Percentiles rank a stretch among this genome's conserved stretches.
phyloP scores from a whole-genome alignment of 2,797 vertebrate species.

The Arctocebus calabarensis region DNA sequence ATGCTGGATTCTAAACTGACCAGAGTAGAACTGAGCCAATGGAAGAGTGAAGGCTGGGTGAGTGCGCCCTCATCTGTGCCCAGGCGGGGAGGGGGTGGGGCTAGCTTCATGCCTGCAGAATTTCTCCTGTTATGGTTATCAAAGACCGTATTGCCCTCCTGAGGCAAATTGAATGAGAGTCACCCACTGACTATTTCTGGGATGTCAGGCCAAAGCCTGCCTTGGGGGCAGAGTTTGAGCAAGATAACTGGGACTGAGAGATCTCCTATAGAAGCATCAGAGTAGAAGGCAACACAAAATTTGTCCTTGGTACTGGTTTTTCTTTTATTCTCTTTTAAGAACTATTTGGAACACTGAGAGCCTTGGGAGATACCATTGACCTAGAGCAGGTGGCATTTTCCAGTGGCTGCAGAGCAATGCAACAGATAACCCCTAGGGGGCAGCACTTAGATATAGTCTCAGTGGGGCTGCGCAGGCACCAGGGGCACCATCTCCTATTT shows the following conservation, averaged over 20 bases:
- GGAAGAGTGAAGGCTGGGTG: background rate
- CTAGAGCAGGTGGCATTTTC: background rate
- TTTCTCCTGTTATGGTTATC: conserved; percentile 43
- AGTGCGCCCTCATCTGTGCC: background rate
- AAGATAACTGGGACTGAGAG: conserved; percentile 30
- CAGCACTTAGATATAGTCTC: background rate
- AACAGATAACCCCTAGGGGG: background rate
- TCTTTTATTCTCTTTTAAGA: conserved; percentile 3
- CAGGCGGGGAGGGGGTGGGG: background rate
- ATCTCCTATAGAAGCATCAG: background rate
- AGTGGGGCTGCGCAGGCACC: background rate
- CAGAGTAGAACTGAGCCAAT: background rate
- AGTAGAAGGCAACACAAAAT: background rate
- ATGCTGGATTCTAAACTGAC: background rate
- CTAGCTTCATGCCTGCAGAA: background rate
- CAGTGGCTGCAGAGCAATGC: background rate
- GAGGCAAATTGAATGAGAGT: conserved; percentile 54
- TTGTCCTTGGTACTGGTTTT: background rate
- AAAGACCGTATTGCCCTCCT: conserved; percentile 51
- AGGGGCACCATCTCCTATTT: background rate
- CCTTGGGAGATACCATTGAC: background rate
- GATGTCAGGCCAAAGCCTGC: background rate
- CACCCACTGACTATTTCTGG: conserved; percentile 27
- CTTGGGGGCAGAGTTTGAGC: conserved; percentile 8
- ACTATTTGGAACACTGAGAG: background rate